Evolutionary conservation across 1,140 invertebrate genomes (phyloP).

Genomic region (Apis cerana): DNA sequence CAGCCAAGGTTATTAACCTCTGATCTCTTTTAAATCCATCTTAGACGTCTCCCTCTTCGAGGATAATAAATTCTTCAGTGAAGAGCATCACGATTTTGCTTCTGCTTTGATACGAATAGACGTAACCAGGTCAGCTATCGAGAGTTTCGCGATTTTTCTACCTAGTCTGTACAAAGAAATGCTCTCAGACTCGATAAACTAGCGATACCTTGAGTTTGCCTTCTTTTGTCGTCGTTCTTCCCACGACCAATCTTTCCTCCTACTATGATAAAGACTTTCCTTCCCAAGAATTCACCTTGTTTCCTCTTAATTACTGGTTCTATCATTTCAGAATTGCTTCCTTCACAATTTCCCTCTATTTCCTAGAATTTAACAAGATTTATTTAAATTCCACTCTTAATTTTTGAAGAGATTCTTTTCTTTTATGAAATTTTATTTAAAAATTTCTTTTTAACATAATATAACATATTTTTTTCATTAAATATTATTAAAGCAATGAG

Average conservation of each 20-base stretch:
- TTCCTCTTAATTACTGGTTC: conserved; percentile 18
- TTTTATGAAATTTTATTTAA: no score
- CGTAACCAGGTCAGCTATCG: conserved; percentile 5
- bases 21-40: background rate
- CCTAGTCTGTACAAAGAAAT: background rate
- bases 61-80: background rate
- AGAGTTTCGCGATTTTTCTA: conserved; percentile 6
- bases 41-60: background rate
- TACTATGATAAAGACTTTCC: background rate
- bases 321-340: background rate
- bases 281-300: background rate
- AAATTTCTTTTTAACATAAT: no score
- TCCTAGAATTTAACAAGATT: background rate
- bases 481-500: no score
- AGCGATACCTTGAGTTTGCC: background rate
- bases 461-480: no score
- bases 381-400: background rate
- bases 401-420: no score
- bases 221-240: background rate
- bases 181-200: background rate
- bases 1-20: background rate
- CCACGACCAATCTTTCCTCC: background rate
- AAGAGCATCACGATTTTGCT: background rate
- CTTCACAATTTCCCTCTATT: background rate
- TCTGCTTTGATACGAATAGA: background rate